phyloP scores from a whole-genome alignment of 2,797 vertebrate genomes.

The Kryptopterus vitreolus region DNA sequence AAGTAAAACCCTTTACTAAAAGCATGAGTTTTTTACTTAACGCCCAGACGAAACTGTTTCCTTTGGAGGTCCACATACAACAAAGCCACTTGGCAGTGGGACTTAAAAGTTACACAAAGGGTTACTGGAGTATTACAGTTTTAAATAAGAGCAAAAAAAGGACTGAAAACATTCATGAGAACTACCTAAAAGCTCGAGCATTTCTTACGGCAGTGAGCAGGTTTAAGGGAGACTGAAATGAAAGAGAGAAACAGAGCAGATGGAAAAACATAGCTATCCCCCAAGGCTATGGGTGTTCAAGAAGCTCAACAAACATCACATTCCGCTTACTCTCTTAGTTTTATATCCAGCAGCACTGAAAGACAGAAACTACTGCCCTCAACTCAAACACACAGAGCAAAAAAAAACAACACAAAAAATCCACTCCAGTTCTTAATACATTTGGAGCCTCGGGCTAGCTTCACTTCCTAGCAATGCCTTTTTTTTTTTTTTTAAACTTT shows the following conservation, averaged over 20 bases:
- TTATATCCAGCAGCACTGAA: not conserved
- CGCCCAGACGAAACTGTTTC: not conserved
- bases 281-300: constrained; percentile 1
- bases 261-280: constrained; percentile 11
- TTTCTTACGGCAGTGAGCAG: not conserved
- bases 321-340: not conserved
- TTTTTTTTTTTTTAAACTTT: not conserved
- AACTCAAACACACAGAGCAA: not conserved
- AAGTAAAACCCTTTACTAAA: constrained; percentile 7
- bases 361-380: constrained; percentile 7
- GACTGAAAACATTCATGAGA: not conserved
- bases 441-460: not conserved
- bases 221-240: not conserved
- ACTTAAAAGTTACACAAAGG: constrained; percentile 1
- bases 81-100: not conserved
- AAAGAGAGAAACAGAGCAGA: constrained; percentile 8
- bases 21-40: not conserved
- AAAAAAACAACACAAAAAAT: too few relatives aligned
- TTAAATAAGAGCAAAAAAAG: too few relatives aligned
- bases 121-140: not conserved
- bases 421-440: constrained; percentile 1
- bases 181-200: not conserved
- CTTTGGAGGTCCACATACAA: not conserved
- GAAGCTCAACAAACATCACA: constrained; percentile 7
- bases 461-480: not conserved